These are phyloP conservation scores for Danio rerio DNA, from an alignment of 2,113 vertebrate genomes.

Conservation along the genomic window DNA sequence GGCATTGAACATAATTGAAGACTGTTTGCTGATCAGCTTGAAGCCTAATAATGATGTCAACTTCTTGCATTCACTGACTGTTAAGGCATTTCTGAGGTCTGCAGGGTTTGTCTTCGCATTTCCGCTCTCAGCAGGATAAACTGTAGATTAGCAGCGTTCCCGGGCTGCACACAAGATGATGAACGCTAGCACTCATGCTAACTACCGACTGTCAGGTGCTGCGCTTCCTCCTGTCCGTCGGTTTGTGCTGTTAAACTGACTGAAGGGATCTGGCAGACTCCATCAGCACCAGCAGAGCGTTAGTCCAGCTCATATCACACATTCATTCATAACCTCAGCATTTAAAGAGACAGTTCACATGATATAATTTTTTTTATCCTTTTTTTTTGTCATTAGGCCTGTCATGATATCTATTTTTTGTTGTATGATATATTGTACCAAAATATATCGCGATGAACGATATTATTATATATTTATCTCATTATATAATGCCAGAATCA, in stretches of 20 bases:
- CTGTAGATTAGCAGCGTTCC: not conserved
- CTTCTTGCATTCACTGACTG: not conserved
- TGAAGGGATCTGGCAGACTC: not conserved
- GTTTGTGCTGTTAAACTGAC: not conserved
- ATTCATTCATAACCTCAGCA: not conserved
- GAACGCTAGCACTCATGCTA: not conserved
- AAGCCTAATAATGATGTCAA: not conserved
- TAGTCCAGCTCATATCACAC: not conserved
- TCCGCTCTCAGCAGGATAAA: not conserved
- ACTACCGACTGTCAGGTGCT: not conserved
- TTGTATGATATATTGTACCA: no score
- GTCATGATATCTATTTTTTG: no score
- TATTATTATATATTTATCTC: no score
- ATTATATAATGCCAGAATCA: no score
- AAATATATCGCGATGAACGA: no score
- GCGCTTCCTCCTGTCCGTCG: not conserved
- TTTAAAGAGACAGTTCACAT: no score
- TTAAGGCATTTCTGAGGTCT: not conserved
- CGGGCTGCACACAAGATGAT: not conserved
- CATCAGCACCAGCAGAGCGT: not conserved
- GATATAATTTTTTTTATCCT: no score
- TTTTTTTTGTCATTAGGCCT: no score
- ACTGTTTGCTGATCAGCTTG: not conserved
- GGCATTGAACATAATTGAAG: not conserved
- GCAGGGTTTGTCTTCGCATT: not conserved